Percentiles rank a stretch among this genome's conserved stretches.
phyloP scores from a whole-genome alignment of 2,797 vertebrate species.

The Coluber constrictor region DNA sequence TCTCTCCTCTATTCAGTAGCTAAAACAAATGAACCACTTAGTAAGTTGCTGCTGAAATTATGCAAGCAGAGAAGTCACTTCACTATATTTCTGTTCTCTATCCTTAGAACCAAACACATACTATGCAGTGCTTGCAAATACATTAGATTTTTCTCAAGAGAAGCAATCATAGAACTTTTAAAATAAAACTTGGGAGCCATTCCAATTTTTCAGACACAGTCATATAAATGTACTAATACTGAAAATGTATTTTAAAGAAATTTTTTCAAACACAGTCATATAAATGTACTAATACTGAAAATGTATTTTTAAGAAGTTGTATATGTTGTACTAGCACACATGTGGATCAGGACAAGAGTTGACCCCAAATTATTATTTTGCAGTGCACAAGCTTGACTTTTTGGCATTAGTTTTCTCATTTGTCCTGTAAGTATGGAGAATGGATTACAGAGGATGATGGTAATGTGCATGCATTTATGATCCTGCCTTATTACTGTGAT shows the following conservation, averaged over 20 bases:
- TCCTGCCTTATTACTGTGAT: background rate
- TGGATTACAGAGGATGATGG: background rate
- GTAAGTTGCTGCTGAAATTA: background rate
- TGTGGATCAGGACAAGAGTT: background rate
- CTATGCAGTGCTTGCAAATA: background rate
- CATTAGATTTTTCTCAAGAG: background rate
- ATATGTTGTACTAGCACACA: background rate
- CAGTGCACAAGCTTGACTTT: background rate
- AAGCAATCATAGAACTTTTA: background rate
- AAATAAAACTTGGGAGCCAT: background rate
- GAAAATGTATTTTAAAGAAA: background rate
- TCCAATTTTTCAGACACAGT: background rate
- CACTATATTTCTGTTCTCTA: background rate
- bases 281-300: background rate
- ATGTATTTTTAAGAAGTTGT: background rate
- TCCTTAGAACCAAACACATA: background rate
- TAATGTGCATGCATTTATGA: background rate
- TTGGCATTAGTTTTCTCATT: background rate
- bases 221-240: background rate
- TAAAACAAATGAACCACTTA: background rate
- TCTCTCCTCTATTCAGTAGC: background rate
- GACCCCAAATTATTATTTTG: background rate
- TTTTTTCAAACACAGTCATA: background rate
- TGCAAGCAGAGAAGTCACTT: background rate
- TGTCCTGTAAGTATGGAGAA: background rate